Evolutionary conservation across 2,797 vertebrate species (phyloP).

Genomic region (Oreonectes daqikongensis): DNA sequence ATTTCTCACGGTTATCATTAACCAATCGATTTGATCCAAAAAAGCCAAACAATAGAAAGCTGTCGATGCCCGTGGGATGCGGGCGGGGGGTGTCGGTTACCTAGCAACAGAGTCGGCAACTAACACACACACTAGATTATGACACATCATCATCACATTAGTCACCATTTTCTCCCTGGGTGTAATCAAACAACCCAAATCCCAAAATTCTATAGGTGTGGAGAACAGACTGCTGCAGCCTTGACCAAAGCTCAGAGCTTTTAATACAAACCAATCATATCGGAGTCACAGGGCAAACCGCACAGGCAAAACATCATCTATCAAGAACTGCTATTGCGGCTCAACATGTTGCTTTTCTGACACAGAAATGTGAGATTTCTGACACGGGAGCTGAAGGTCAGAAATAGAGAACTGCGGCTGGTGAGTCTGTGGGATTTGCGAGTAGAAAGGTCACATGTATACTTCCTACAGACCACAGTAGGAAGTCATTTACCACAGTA

Average conservation of each 20-base stretch:
- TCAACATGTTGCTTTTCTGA: neutral
- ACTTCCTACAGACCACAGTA: neutral
- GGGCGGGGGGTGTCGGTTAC: neutral
- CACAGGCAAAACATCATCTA: neutral
- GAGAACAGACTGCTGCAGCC: neutral
- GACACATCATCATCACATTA: constrained; percentile 28
- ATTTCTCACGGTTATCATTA: constrained; percentile 28
- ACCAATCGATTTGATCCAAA: constrained; percentile 38
- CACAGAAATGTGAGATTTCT: neutral
- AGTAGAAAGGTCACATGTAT: neutral
- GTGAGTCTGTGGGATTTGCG: neutral
- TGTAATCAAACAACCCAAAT: constrained; percentile 14
- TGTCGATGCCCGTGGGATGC: neutral
- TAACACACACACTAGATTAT: constrained; percentile 21
- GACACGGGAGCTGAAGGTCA: neutral
- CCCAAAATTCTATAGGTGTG: constrained; percentile 5
- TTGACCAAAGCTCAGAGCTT: neutral
- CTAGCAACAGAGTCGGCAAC: constrained; percentile 32
- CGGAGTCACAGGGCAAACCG: neutral
- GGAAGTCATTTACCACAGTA: neutral
- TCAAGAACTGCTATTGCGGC: neutral
- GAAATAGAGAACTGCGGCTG: neutral
- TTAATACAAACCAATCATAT: neutral
- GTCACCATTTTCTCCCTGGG: constrained; percentile 34
- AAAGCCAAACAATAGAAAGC: constrained; percentile 24